Evolutionary conservation across 1,140 invertebrate genomes (phyloP), one percentile per base, ranked within the genome.

Genomic region (Drosophila teissieri): DNA sequence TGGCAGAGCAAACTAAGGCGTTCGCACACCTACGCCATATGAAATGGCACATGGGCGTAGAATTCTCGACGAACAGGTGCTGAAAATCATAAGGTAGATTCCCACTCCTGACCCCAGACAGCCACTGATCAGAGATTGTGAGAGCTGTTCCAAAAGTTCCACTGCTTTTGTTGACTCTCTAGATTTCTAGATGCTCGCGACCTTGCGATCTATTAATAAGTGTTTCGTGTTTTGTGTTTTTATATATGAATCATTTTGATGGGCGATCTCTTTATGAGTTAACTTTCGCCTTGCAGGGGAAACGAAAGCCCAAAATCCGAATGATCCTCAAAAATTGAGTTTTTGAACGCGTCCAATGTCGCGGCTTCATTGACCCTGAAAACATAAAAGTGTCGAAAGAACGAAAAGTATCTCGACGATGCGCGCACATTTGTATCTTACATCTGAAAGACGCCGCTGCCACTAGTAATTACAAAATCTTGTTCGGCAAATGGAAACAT

Each of bases 241-340:
- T 73, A 58, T 42, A 82, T 67, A 88, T 83, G 75, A 88, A 83
- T 88, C 75, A 89, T 73, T 79, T 86, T 89, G 56, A 83, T 61
- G 70, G 45, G 58, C 49, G 34, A 70, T 78, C 60, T 40, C 44
- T 55, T 52, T 52, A 74, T 74, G 45, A 42, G 22, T 52, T 75
- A 46, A 88, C 82, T 86, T 86, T 86, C 78, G 81, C 55, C 69
- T 44, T 27, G 45, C 22, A 6, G 17, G 31, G 40, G 74, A 79
- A 75, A 55, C 72, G 54, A 80, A 75, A 76, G 58, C 62, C 45
- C n/a, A 37, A 56, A 67, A 68, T 55, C 42, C 31, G 37, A 72
- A 58, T 45, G 48, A 68, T 74, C 42, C 64, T 51, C 62, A 56
- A 60, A 22, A 69, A 48, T 61, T 82, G 40, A 60, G 53, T 73